Evolutionary conservation across 2,888 invertebrate species (phyloP).

Genomic region (Papilio gigon): DNA sequence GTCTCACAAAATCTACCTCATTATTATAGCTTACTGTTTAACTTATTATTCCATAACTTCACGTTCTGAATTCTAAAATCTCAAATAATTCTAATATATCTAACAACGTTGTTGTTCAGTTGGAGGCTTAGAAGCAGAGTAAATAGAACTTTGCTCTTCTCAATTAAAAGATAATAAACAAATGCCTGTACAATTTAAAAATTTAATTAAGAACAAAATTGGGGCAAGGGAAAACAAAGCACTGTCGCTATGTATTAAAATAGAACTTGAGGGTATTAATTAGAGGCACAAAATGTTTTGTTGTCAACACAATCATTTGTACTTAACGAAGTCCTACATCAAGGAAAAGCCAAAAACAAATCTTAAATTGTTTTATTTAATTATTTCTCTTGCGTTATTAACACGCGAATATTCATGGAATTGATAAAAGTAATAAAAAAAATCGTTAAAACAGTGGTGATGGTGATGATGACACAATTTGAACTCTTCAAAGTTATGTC

Average conservation of each 20-base stretch:
- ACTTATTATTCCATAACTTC: background rate
- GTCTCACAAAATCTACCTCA: background rate
- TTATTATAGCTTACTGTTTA: background rate
- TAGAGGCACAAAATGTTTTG: background rate
- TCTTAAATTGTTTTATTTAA: background rate
- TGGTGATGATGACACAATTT: too few species aligned
- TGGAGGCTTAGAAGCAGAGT: conserved; percentile 2
- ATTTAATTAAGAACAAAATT: background rate
- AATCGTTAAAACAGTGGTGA: too few species aligned
- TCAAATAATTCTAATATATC: background rate
- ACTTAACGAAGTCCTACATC: background rate
- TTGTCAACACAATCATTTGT: background rate
- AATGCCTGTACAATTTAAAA: background rate
- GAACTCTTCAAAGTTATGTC: too few species aligned
- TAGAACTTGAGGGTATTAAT: background rate
- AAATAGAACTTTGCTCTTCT: background rate
- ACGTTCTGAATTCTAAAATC: background rate
- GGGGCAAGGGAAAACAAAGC: background rate
- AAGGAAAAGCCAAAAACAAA: background rate
- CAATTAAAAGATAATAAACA: background rate
- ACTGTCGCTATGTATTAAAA: background rate
- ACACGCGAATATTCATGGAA: background rate
- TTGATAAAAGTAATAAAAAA: background rate
- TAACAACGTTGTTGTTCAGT: background rate
- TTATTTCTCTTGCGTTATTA: background rate